Evolutionary conservation across 2,797 vertebrate genomes (phyloP), one percentile per base, ranked within the genome.

Genomic region (Sebastes matsubarae): DNA sequence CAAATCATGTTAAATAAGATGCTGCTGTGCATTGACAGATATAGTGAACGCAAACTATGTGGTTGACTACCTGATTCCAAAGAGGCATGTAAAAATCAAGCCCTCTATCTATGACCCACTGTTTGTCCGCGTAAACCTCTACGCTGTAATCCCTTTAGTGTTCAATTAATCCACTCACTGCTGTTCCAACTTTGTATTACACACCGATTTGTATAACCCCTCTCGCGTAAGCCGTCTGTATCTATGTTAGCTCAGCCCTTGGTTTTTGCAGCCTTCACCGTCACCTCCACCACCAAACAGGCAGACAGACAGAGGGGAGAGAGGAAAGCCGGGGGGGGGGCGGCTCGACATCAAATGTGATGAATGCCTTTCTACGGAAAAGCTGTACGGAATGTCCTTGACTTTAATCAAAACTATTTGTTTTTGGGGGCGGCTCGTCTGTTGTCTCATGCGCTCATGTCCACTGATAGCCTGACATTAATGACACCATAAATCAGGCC

Each of bases 321-420:
- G 85, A 87, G 72, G 69, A 69, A 80, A 78, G 85, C 67, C 68
- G 80, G 71, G 72, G 85, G 77, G 77, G 68, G 81, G 93, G 93
- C 89, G 97, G 96, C 96, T 97, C 96, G 97, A 95, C 96, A 96
- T 97, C 94, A 94, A 96, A 97, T 96, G 96, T 98, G 97, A 99
- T 99, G 95, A 97, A 99, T 99, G 97, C 87, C 95, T 98, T 98
- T 98, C 97, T 96, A 95, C 95, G 93, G 96, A 97, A 97, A 93
- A 98, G 97, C 96, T 97, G 97, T 95, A 97, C 96, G 90, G 95
- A 99, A 97, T 90, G 98, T 98, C 98, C 98, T 99, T 99, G 98
- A 97, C 96, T 98, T 99, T 98, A 99, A 99, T 99, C 97, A 99
- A 99, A 99, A 98, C 97, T 98, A 97, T 99, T 99, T 99, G 97